Percentiles rank a stretch among this genome's conserved stretches.
Conservation (phyloP, 2,113 vertebrate species). For the Sceloporus tristichus region DNA sequence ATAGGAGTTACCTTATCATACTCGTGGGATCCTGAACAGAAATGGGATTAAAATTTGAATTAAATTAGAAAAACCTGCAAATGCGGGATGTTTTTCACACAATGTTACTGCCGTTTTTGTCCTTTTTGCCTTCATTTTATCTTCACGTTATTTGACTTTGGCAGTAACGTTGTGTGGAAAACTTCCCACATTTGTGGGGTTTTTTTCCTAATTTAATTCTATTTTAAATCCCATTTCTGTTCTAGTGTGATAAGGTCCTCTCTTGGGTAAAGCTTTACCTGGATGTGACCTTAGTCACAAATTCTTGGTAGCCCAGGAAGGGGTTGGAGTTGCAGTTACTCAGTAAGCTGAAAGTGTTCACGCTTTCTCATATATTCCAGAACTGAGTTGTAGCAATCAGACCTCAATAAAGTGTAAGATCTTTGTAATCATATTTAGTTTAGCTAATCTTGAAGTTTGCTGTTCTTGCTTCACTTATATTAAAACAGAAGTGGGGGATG, state of each 20-base stretch:
- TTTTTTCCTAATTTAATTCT: no score
- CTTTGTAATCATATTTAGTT: neutral
- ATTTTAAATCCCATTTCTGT: no score
- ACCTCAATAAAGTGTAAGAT: neutral
- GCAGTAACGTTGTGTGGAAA: no score
- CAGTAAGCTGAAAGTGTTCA: neutral
- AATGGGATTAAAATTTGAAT: no score
- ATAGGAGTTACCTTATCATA: neutral
- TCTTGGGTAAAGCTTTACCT: neutral
- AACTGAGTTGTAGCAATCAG: neutral
- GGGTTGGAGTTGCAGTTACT: neutral
- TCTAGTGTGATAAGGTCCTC: no score
- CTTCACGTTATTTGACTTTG: no score
- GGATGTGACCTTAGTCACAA: neutral
- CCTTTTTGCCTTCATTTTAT: no score
- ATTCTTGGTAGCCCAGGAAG: neutral
- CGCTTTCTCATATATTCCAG: neutral
- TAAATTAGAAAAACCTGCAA: no score
- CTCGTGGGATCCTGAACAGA: no score
- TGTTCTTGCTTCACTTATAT: neutral
- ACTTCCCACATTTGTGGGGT: no score
- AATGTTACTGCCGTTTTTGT: no score
- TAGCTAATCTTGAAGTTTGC: neutral
- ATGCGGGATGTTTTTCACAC: no score
- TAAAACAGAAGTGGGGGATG: neutral